Base-by-base conservation (phyloP, 2,797 vertebrate genomes). In the Todus mexicanus region DNA sequence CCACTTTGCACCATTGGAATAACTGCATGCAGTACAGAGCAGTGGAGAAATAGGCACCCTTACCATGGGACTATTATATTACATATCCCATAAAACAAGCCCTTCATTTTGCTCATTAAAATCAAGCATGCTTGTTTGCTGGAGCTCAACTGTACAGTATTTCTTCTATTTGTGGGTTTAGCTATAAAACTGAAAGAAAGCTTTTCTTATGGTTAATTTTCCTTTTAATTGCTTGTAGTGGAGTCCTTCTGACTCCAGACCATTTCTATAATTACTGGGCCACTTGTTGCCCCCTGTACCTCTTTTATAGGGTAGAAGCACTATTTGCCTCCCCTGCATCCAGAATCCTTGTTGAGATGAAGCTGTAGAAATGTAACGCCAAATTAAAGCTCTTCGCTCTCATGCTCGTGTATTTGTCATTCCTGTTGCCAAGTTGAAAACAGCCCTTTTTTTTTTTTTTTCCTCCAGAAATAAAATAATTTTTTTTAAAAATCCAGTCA, bases 71-170 rank as follows among this genome's bases (percentile, higher is more conserved):
- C 92, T 94, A 92, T 96, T 96, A 76, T 59, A 54, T 96, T 96
- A 80, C 88, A 80, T 74, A 89, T 87, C 72, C 72, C 59, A 87
- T 95, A 90, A 95, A 96, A 82, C 57, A 83, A 87, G 50, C 54
- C 93, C 86, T 94, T 95, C 59, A 69, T 92, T 95, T 95, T 80
- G 53, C 84, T 94, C 89, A 69, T 96, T 96, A 96, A 92, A 94
- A 82, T 93, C 88, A 89, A 77, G 86, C 94, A 85, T 69, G 78
- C 92, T 85, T 96, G 72, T 96, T 94, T 96, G 88, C 29, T 93
- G 69, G 84, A 90, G 31, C 80, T 85, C 7, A 29, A n/a, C 84
- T 86, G 69, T 83, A 87, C 89, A 93, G 70, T 85, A 77, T 94
- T 96, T 87, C 75, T 94, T 94, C 81, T 94, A 77, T 94, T 96